phyloP scores from a whole-genome alignment of 2,113 vertebrate species.

The Rhinolophus ferrumequinum region DNA sequence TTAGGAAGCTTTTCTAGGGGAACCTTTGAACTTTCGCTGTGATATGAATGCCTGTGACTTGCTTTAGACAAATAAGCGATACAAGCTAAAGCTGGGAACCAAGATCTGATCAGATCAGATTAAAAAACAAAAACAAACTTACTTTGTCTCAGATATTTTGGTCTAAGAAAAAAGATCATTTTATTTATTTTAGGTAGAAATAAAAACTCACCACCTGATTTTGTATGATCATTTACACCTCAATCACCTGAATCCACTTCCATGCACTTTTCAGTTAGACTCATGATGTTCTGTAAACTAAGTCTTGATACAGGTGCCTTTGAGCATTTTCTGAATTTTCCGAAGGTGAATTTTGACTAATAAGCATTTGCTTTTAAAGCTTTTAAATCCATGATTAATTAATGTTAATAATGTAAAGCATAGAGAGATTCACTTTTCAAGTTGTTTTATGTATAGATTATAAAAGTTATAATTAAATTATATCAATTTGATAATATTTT shows the following conservation, averaged over 20 bases:
- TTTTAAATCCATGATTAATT: background rate
- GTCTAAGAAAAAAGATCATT: background rate
- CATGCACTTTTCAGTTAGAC: background rate
- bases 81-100: background rate
- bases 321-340: constrained; percentile 12
- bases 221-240: background rate
- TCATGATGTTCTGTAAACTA: background rate
- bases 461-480: background rate
- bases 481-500: background rate
- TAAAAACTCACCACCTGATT: background rate
- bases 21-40: constrained; percentile 22
- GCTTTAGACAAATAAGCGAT: constrained; percentile 5
- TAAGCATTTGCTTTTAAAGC: constrained; percentile 21
- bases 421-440: background rate
- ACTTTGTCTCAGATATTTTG: background rate
- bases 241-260: background rate
- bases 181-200: background rate
- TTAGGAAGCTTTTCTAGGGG: background rate
- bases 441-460: background rate
- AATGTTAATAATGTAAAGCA: background rate
- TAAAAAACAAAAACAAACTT: background rate
- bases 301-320: background rate
- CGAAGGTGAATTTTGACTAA: background rate
- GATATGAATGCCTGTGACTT: background rate
- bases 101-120: background rate